Percentiles rank a stretch among this genome's conserved stretches.
Evolutionary conservation across 2,113 vertebrate genomes (phyloP).

Genomic region (Hucho hucho): DNA sequence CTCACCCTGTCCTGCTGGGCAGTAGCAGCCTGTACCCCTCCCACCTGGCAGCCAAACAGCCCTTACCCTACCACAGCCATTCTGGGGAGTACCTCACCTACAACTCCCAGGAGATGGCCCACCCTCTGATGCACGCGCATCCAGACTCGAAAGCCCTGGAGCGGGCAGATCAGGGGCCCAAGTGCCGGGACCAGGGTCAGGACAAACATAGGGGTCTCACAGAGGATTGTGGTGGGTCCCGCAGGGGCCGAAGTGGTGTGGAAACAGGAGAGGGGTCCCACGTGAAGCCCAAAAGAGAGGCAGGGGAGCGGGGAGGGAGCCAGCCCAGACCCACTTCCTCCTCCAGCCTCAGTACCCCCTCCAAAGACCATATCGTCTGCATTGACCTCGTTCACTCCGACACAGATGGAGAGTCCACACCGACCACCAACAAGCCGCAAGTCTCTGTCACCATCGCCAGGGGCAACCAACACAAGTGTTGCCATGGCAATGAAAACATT

Average conservation of each 20-base stretch:
- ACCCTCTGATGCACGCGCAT: conserved; percentile 85
- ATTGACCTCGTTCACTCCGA: conserved; percentile 86
- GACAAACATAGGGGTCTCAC: conserved; percentile 74
- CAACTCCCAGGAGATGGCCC: conserved; percentile 89
- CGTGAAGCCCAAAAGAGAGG: conserved; percentile 68
- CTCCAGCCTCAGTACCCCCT: conserved; percentile 30
- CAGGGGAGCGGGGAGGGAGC: conserved; percentile 45
- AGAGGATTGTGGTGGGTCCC: conserved; percentile 74
- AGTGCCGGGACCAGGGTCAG: conserved; percentile 22
- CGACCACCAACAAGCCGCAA: conserved; percentile 63
- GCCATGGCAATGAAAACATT: conserved; percentile 57
- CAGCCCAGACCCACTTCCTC: conserved; percentile 63
- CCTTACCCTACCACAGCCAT: conserved; percentile 84
- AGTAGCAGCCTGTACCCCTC: conserved; percentile 86
- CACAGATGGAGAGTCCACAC: conserved; percentile 61
- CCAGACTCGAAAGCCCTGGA: conserved; percentile 81
- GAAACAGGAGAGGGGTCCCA: conserved; percentile 58
- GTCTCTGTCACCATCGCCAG: conserved; percentile 49
- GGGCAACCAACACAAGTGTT: conserved; percentile 69
- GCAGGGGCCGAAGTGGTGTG: conserved; percentile 60
- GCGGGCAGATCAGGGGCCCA: conserved; percentile 62
- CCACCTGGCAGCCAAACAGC: conserved; percentile 84
- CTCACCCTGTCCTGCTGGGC: conserved; percentile 85
- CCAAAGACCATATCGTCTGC: conserved; percentile 81
- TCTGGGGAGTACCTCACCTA: conserved; percentile 87